phyloP scores from a whole-genome alignment of 2,797 vertebrate species.

The Poeciliopsis presidionis region DNA sequence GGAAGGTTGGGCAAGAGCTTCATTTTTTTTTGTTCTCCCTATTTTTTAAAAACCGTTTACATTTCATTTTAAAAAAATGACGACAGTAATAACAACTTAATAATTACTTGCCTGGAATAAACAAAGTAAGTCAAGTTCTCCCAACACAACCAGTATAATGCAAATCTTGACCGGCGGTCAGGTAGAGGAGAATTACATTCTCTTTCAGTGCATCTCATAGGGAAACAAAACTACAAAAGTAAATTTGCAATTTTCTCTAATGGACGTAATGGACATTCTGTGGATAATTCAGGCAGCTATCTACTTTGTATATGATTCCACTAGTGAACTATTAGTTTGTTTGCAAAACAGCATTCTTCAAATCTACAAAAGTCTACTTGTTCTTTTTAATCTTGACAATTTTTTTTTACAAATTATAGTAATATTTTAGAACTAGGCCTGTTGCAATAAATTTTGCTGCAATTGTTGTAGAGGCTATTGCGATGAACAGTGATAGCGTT shows the following conservation, averaged over 20 bases:
- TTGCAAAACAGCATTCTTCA: neutral
- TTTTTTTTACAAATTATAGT: no score
- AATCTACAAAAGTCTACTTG: neutral
- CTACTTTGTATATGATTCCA: neutral
- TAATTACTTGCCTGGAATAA: neutral
- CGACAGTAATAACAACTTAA: neutral
- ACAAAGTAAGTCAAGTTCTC: no score
- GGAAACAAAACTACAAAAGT: no score
- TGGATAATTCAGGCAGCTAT: neutral
- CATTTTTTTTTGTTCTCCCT: neutral
- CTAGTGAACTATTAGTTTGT: neutral
- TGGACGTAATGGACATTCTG: neutral
- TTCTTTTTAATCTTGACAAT: neutral
- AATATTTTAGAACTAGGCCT: no score
- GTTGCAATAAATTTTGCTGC: no score
- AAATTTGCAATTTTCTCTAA: neutral
- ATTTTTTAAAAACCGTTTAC: neutral
- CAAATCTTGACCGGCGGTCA: neutral
- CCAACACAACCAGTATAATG: neutral
- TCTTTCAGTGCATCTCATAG: neutral
- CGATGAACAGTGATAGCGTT: no score
- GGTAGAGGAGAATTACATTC: neutral
- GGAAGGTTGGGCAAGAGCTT: neutral
- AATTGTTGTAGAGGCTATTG: no score
- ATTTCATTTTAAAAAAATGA: neutral